Evolutionary conservation across 2,888 invertebrate species (phyloP), one percentile per base, ranked within the genome.

Genomic region (Sphaeridia pumilis): DNA sequence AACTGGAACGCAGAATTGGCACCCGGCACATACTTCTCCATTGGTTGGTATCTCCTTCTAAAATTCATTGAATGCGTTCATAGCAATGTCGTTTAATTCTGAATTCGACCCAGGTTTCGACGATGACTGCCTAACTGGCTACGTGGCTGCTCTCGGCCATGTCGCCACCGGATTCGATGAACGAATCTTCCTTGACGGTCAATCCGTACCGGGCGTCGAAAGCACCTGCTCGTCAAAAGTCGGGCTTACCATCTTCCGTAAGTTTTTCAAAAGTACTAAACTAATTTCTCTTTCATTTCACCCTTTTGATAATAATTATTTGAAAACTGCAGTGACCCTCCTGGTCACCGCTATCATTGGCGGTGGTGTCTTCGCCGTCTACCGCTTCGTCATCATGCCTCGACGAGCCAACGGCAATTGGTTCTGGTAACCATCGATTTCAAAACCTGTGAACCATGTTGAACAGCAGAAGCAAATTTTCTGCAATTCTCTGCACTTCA

Each of bases 91-190:
- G n/a, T n/a, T n/a, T n/a, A n/a, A n/a, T n/a, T n/a, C n/a, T n/a
- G n/a, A n/a, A n/a, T n/a, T n/a, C n/a, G 20, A 38, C 12, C 38
- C 38, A 53, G 63, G 26, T 27, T 61, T 55, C 52, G 64, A 64
- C 36, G 61, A 64, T 31, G 35, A 41, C 2, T 64, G 64, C 41
- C 36, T 64, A 14, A 10, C 43, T 10, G 24, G 46, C 5, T 64
- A 62, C 46, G 49, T 59, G 2, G 12, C 1, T 1, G 52, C 53
- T 4, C 7, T 53, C 12, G 26, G 42, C 5, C 43, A 38, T 5
- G 31, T 64, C 1, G 34, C 49, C 2, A 38, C 51, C 10, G 64
- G 64, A 17, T 58, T 60, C 12, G 60, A 62, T 20, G 62, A 64
- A 35, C 46, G 64, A 46, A n/a, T n/a, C n/a, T 59, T 64, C 42